These are phyloP conservation scores for Aphaenogaster floridana DNA, from an alignment of 1,140 invertebrate genomes.

Conservation along the genomic window DNA sequence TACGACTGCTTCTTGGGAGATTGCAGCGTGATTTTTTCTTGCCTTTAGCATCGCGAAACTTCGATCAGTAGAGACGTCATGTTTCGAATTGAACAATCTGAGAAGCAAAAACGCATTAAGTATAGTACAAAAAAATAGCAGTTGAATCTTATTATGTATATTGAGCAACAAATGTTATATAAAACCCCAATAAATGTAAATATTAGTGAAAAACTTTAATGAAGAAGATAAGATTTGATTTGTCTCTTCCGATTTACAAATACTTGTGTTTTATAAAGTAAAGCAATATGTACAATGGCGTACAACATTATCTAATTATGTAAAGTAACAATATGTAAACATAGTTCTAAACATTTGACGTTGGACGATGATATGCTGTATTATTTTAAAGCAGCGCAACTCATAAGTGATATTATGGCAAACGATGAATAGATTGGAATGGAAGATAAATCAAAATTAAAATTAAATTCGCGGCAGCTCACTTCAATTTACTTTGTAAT, in stretches of 20 bases:
- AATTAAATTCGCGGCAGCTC: neutral
- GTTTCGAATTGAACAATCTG: neutral
- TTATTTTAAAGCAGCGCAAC: neutral
- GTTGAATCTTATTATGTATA: neutral
- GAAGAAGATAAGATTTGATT: constrained; percentile 1
- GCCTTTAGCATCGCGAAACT: neutral
- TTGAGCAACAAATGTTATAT: neutral
- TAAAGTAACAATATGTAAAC: neutral
- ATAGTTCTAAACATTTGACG: too few relatives aligned
- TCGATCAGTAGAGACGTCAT: neutral
- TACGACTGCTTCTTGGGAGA: neutral
- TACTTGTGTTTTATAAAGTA: neutral
- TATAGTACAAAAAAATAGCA: neutral
- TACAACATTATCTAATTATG: neutral
- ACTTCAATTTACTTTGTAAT: constrained; percentile 9
- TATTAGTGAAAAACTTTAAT: neutral
- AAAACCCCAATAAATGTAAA: neutral
- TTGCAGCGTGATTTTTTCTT: constrained; percentile 13
- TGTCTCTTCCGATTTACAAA: neutral
- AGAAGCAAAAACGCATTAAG: neutral
- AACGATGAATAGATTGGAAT: neutral
- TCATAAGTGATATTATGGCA: neutral
- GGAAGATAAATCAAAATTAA: constrained; percentile 7
- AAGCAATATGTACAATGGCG: neutral
- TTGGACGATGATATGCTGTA: neutral